phyloP scores from a whole-genome alignment of 2,888 invertebrate genomes.

The Andrena chrysosceles region DNA sequence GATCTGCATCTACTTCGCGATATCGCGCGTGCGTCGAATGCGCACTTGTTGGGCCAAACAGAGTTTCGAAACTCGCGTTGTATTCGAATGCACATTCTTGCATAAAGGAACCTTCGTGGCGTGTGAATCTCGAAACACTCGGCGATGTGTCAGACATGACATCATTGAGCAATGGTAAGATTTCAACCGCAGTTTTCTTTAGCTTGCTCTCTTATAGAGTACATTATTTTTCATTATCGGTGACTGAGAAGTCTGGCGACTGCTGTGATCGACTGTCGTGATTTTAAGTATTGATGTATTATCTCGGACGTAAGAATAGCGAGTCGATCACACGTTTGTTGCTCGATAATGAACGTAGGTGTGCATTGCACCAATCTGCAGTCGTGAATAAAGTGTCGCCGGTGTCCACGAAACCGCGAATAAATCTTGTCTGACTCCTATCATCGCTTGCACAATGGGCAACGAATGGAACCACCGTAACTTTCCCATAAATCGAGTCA shows the following conservation, averaged over 20 bases:
- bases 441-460: slow-evolving; percentile 62
- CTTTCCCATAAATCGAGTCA: slow-evolving; percentile 64
- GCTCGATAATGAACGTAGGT: slow-evolving; percentile 50
- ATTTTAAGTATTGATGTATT: neutral
- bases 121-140: neutral
- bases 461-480: slow-evolving; percentile 44
- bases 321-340: slow-evolving; percentile 9
- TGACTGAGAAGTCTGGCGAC: too few relatives aligned
- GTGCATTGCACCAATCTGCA: slow-evolving; percentile 33
- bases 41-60: neutral
- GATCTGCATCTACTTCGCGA: slow-evolving; percentile 21
- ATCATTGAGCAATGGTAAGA: too few relatives aligned
- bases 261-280: too few relatives aligned
- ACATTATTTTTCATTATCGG: too few relatives aligned
- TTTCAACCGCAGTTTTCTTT: too few relatives aligned
- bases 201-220: too few relatives aligned
- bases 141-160: too few relatives aligned
- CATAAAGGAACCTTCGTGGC: slow-evolving; percentile 12
- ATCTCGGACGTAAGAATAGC: slow-evolving; percentile 1
- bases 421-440: slow-evolving; percentile 61
- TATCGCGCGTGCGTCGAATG: slow-evolving; percentile 44
- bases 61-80: slow-evolving; percentile 16
- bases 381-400: slow-evolving; percentile 50
- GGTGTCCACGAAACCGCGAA: slow-evolving; percentile 52
- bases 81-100: slow-evolving; percentile 23